phyloP scores from a whole-genome alignment of 2,797 vertebrate genomes.

The Poeciliopsis turneri region DNA sequence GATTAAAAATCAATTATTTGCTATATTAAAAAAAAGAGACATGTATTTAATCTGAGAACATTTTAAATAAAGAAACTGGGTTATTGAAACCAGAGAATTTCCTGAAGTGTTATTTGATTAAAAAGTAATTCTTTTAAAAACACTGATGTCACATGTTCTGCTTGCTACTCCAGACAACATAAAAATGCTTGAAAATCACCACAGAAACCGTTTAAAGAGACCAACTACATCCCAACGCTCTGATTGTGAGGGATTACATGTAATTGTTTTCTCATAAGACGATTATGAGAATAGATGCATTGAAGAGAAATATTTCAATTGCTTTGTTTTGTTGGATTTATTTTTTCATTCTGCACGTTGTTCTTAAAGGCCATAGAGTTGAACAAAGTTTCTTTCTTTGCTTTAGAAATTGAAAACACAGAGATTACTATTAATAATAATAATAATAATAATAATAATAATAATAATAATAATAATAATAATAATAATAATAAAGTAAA shows the following conservation, averaged over 20 bases:
- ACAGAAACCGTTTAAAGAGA: background rate
- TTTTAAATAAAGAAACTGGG: background rate
- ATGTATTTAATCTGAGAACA: background rate
- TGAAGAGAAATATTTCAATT: background rate
- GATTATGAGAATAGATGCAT: background rate
- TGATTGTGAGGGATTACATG: background rate
- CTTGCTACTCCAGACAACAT: background rate
- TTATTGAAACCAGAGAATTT: background rate
- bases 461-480: no score
- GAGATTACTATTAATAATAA: background rate
- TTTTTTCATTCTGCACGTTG: background rate
- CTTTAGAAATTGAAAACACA: background rate
- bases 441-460: no score
- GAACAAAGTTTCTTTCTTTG: background rate
- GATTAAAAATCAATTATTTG: conserved; percentile 38
- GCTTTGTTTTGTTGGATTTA: background rate
- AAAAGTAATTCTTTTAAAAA: background rate
- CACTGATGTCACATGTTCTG: background rate
- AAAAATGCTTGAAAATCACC: background rate
- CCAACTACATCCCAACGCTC: background rate
- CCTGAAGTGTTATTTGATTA: background rate
- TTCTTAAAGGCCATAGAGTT: background rate
- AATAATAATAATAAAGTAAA: background rate
- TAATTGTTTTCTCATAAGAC: background rate
- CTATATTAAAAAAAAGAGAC: background rate